These are phyloP conservation scores for Coenonympha arcania DNA, from an alignment of 2,888 invertebrate species.

Conservation along the genomic window DNA sequence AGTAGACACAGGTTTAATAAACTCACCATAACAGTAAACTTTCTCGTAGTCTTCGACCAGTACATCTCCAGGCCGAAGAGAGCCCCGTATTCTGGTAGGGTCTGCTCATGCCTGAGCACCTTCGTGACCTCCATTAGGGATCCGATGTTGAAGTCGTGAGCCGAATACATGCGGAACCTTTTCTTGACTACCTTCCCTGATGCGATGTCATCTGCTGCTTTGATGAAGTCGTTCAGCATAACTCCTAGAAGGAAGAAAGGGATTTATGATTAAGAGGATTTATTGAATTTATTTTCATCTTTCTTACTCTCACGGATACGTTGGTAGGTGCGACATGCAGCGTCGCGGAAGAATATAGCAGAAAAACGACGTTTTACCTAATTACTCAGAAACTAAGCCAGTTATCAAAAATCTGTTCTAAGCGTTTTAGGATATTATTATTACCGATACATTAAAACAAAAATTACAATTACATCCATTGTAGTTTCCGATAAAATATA, in stretches of 20 bases:
- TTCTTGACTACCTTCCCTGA: slow-evolving; percentile 39
- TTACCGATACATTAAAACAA: too few species aligned
- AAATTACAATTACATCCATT: too few species aligned
- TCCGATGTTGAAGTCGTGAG: slow-evolving; percentile 64
- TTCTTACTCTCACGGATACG: too few species aligned
- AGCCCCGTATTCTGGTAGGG: slow-evolving; percentile 58
- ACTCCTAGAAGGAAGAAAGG: slow-evolving; percentile 44
- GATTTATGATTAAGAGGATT: neutral
- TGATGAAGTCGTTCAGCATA: slow-evolving; percentile 48
- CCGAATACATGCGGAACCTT: slow-evolving; percentile 46
- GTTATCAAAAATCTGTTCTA: too few species aligned
- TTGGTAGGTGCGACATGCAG: too few species aligned
- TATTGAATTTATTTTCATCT: too few species aligned
- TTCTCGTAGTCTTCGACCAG: slow-evolving; percentile 39
- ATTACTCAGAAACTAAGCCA: too few species aligned
- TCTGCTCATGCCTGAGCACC: slow-evolving; percentile 36
- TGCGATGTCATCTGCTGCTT: slow-evolving; percentile 46
- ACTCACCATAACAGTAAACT: slow-evolving; percentile 53
- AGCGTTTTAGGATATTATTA: too few species aligned
- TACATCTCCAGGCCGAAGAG: slow-evolving; percentile 56
- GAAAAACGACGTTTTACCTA: too few species aligned
- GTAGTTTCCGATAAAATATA: too few species aligned
- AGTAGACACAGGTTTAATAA: too few species aligned
- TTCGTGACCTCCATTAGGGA: slow-evolving; percentile 54
- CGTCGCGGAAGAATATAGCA: too few species aligned